Evolutionary conservation across 1,140 invertebrate species (phyloP).

Genomic region (Drosophila aff.): DNA sequence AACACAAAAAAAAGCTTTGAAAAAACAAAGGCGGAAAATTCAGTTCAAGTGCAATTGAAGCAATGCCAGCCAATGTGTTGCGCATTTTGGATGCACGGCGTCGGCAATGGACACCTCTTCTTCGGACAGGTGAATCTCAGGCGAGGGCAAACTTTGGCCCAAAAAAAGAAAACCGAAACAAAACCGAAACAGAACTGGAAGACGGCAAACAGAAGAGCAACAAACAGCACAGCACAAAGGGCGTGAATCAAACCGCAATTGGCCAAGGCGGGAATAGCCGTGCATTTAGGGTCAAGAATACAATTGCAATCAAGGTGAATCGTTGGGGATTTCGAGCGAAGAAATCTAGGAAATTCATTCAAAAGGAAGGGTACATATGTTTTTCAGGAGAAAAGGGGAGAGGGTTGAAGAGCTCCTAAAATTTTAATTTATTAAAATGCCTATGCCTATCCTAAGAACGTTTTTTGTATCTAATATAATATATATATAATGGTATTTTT

Average conservation of each 20-base stretch:
- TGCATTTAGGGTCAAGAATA: conserved; percentile 5
- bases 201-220: conserved; percentile 5
- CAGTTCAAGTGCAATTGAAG: conserved; percentile 62
- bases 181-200: conserved; percentile 14
- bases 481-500: background rate
- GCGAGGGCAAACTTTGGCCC: conserved; percentile 13
- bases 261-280: conserved; percentile 22
- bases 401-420: background rate
- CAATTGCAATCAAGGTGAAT: conserved; percentile 22
- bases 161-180: background rate
- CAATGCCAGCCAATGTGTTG: conserved; percentile 60
- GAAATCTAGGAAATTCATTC: background rate
- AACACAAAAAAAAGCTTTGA: conserved; percentile 2
- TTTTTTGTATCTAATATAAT: no score
- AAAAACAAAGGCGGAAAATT: conserved; percentile 38
- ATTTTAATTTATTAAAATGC: background rate
- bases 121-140: conserved; percentile 30
- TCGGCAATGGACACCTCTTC: conserved; percentile 20
- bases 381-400: background rate
- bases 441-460: background rate
- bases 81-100: conserved; percentile 65
- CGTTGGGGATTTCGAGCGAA: background rate
- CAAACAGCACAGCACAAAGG: conserved; percentile 9
- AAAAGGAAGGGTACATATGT: background rate
- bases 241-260: conserved; percentile 34